A percentile compares a stretch with the other conserved stretches of the same genome.
Evolutionary conservation across 2,797 vertebrate genomes (phyloP).

Genomic region (Epinephelus coioides): DNA sequence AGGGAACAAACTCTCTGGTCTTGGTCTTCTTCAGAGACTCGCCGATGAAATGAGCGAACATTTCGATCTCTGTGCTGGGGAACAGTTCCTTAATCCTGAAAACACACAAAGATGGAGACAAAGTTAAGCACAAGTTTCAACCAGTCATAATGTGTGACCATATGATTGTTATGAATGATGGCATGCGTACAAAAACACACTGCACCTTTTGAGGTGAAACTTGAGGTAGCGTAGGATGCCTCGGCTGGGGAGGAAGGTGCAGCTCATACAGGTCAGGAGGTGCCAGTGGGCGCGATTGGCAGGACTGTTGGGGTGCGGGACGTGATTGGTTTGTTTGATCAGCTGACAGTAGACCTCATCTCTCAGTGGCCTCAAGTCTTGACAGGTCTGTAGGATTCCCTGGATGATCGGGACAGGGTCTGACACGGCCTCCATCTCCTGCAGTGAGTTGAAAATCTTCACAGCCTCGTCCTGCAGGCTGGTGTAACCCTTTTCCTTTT

Average conservation of each 20-base stretch:
- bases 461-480: slow-evolving; percentile 95
- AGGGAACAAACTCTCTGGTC: slow-evolving; percentile 92
- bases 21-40: slow-evolving; percentile 95
- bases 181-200: not conserved
- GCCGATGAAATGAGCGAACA: slow-evolving; percentile 89
- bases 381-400: slow-evolving; percentile 95
- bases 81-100: slow-evolving; percentile 91
- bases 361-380: slow-evolving; percentile 90
- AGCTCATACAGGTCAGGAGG: slow-evolving; percentile 94
- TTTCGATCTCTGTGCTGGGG: slow-evolving; percentile 90
- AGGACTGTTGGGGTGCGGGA: slow-evolving; percentile 90
- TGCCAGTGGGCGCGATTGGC: slow-evolving; percentile 94
- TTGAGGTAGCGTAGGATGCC: slow-evolving; percentile 93
- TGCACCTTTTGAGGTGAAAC: slow-evolving; percentile 93
- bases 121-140: not conserved
- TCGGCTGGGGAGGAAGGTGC: slow-evolving; percentile 93
- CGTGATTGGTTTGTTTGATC: slow-evolving; percentile 95
- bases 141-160: not conserved
- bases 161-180: not conserved
- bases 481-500: slow-evolving; percentile 95
- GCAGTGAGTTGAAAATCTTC: slow-evolving; percentile 95
- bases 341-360: slow-evolving; percentile 96
- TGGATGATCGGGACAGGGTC: slow-evolving; percentile 95
- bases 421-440: slow-evolving; percentile 93
- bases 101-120: slow-evolving; percentile 8